phyloP scores from a whole-genome alignment of 1,140 invertebrate species.

The Ostrea edulis region DNA sequence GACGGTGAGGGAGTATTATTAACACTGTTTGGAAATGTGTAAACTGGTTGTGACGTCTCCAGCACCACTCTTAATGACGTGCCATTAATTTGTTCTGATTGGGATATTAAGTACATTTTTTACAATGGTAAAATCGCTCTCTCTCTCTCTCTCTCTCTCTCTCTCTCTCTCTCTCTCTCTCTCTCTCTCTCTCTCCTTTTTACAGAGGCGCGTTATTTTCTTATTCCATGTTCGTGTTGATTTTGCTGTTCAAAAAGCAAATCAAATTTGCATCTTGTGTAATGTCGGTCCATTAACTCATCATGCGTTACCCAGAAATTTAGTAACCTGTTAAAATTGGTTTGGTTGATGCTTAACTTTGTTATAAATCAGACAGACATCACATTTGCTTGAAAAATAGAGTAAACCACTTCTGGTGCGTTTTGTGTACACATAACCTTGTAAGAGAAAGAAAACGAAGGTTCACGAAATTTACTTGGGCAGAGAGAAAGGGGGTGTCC shows the following conservation, averaged over 20 bases:
- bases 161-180: conserved; percentile 36
- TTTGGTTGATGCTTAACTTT: conserved; percentile 25
- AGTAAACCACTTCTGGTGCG: not conserved
- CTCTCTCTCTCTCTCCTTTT: not conserved
- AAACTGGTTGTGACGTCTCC: not conserved
- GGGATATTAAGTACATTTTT: not conserved
- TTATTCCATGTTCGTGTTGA: not conserved
- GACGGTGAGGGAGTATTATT: not conserved
- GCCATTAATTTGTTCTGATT: not conserved
- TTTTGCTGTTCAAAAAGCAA: conserved; percentile 24
- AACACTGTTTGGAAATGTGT: not conserved
- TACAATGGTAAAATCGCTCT: not conserved
- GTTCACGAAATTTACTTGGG: conserved; percentile 1
- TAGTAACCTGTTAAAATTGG: not conserved
- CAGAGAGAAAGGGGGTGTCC: not conserved
- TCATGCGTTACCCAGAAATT: not conserved
- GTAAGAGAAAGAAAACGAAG: not conserved
- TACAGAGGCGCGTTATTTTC: not conserved
- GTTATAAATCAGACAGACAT: conserved; percentile 8
- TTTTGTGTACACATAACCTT: not conserved
- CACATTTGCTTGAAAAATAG: not conserved
- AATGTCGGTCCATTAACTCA: not conserved
- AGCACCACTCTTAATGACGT: not conserved
- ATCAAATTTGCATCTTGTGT: conserved; percentile 28
- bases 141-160: conserved; percentile 24